A percentile compares a stretch with the other conserved stretches of the same genome.
These are phyloP conservation scores for Lepidurus apus DNA, from an alignment of 1,140 invertebrate genomes.

Conservation along the genomic window DNA sequence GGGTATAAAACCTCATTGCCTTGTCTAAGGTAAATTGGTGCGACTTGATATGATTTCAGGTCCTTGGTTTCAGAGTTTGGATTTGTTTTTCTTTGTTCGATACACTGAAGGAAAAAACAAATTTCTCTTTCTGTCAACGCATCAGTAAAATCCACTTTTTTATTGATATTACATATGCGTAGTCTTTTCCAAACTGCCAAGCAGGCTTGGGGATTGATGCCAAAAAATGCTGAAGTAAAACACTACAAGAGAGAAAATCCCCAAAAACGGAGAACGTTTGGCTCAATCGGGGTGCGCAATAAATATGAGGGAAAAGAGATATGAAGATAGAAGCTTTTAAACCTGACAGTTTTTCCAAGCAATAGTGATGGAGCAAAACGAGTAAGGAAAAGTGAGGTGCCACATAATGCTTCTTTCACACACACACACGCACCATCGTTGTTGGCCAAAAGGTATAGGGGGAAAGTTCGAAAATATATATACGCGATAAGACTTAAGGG, in stretches of 20 bases:
- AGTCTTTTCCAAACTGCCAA: not conserved
- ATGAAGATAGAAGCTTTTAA: conserved; percentile 4
- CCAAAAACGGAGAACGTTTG: not conserved
- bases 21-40: not conserved
- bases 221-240: not conserved
- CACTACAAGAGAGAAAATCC: not conserved
- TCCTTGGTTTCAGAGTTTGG: not conserved
- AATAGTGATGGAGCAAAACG: not conserved
- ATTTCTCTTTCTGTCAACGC: conserved; percentile 1
- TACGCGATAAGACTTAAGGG: conserved; percentile 9
- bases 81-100: not conserved
- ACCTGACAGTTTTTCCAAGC: not conserved
- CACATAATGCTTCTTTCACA: conserved; percentile 19
- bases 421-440: not conserved
- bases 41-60: not conserved
- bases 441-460: not conserved
- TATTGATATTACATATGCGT: conserved; percentile 8
- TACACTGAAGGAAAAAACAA: not conserved
- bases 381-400: not conserved
- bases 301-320: not conserved
- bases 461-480: not conserved
- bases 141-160: not conserved
- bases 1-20: not conserved
- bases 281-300: not conserved
- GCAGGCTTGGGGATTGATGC: not conserved